phyloP scores from a whole-genome alignment of 2,888 invertebrate genomes.

The Mythimna impura region DNA sequence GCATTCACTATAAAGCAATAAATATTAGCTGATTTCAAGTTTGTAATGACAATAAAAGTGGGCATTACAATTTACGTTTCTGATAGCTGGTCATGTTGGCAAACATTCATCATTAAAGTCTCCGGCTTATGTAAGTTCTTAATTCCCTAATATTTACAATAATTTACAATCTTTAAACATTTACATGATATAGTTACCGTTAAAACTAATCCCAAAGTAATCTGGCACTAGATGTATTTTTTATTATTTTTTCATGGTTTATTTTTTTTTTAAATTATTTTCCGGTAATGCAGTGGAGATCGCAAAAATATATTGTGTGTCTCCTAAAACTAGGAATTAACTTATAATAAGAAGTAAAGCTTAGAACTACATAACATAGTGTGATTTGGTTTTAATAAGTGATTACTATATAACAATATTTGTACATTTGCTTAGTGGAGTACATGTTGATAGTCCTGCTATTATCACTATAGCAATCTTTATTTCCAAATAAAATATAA shows the following conservation, averaged over 20 bases:
- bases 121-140: conserved; percentile 41
- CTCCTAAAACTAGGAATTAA: conserved; percentile 37
- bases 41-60: not conserved
- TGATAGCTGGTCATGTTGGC: not conserved
- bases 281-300: conserved; percentile 17
- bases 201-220: conserved; percentile 19
- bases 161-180: conserved; percentile 52
- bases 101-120: conserved; percentile 18
- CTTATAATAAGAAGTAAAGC: conserved; percentile 9
- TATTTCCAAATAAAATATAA: conserved; percentile 12
- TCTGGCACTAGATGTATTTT: not conserved
- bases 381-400: conserved; percentile 60
- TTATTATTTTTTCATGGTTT: not conserved
- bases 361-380: conserved; percentile 63
- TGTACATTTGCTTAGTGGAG: conserved; percentile 53
- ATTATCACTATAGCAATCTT: conserved; percentile 22
- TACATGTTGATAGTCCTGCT: conserved; percentile 31
- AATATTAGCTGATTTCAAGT: not conserved
- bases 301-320: conserved; percentile 18
- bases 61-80: too few relatives aligned
- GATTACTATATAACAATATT: conserved; percentile 42
- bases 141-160: conserved; percentile 60
- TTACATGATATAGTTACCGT: conserved; percentile 8
- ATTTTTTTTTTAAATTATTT: not conserved
- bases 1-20: not conserved